Evolutionary conservation across 2,113 vertebrate species (phyloP), one percentile per base, ranked within the genome.

Genomic region (Alouatta palliata): DNA sequence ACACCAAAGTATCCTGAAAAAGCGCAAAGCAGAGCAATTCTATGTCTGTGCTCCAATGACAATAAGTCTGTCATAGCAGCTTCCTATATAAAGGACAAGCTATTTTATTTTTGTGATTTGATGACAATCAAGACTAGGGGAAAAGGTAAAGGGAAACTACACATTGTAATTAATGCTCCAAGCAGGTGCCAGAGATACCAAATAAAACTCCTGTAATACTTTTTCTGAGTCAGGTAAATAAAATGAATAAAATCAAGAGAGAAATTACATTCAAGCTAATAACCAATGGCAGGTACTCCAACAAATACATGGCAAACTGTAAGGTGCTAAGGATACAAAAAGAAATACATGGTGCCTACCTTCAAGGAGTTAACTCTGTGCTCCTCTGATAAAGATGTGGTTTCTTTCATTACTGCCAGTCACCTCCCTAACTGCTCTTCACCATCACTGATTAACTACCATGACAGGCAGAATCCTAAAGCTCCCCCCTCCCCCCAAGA

Each of bases 131-230:
- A 94, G 92, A 87, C 32, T 70, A 85, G 32, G 4, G 6, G 73
- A 73, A 93, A 66, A 70, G 21, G 30, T 30, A 40, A 90, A 12
- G n/a, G 37, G n/a, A 90, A 97, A 94, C 61, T 81, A 89, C 90
- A 94, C 76, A 21, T 23, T 40, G 2, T 77, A 71, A 88, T 87
- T 80, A 56, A 90, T 75, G 71, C 85, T 85, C 71, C 40, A 96
- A 82, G 32, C 25, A 90, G 30, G 32, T 86, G 35, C 5, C 75
- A 87, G 23, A 76, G 58, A 91, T 79, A 70, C 21, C 58, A 40
- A 76, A 68, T 20, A 35, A 82, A 70, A 61, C 14, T 52, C 17
- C 35, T 71, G 58, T 30, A 43, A 14, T 14, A 85, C 35, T 81
- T 54, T 37, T 61, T 90, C 21, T 54, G 58, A 95, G 66, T 68